A percentile compares a stretch with the other conserved stretches of the same genome.
Conservation (phyloP, 2,888 invertebrate genomes). For the Mesorhabditis spiculigera region DNA sequence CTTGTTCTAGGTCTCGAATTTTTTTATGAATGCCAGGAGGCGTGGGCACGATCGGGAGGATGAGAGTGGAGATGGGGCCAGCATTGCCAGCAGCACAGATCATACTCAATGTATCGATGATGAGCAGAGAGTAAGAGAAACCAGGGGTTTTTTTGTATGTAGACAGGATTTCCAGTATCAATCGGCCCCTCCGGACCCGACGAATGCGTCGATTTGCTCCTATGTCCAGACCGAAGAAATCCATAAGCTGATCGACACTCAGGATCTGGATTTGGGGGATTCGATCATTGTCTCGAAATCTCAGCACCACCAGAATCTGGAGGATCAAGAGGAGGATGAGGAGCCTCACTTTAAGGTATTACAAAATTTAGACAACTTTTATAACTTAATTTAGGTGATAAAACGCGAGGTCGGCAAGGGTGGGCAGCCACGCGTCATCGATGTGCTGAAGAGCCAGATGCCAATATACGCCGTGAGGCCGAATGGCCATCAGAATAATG, state of each 20-base stretch:
- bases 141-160: too few relatives aligned
- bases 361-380: too few relatives aligned
- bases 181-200: conserved; percentile 3
- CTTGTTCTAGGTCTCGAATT: conserved; percentile 74
- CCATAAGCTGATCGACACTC: too few relatives aligned
- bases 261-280: too few relatives aligned
- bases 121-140: background rate
- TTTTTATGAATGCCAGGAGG: conserved; percentile 99
- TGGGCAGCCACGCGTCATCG: background rate
- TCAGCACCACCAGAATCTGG: too few relatives aligned
- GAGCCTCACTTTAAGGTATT: too few relatives aligned
- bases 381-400: too few relatives aligned
- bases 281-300: too few relatives aligned
- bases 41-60: conserved; percentile 62
- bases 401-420: too few relatives aligned
- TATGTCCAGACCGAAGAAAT: background rate
- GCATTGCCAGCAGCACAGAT: background rate
- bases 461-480: too few relatives aligned
- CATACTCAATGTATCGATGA: background rate
- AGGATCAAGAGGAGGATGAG: too few relatives aligned
- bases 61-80: background rate
- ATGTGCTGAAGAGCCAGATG: background rate
- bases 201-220: background rate
- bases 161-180: background rate
- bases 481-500: too few relatives aligned